These are phyloP conservation scores for Notechis scutatus DNA, from an alignment of 2,113 vertebrate genomes.

Conservation along the genomic window DNA sequence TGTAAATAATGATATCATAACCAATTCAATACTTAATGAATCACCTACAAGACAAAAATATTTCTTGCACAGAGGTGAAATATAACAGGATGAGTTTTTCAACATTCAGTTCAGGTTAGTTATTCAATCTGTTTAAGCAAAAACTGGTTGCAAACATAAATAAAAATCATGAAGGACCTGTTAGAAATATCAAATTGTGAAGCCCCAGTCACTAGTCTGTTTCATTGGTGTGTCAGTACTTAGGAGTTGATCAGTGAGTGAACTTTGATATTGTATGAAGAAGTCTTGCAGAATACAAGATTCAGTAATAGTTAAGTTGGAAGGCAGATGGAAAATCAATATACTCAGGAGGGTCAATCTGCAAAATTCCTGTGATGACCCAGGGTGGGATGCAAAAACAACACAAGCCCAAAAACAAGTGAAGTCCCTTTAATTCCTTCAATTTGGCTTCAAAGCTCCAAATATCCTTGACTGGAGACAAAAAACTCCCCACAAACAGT, in stretches of 20 bases:
- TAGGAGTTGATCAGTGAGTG: not conserved
- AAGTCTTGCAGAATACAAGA: not conserved
- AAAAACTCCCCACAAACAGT: no score
- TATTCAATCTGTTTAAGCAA: not conserved
- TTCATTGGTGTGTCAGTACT: not conserved
- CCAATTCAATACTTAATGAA: not conserved
- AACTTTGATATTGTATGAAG: not conserved
- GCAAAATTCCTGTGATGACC: not conserved
- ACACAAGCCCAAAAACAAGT: no score
- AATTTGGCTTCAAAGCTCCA: no score
- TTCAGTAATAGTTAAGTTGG: not conserved
- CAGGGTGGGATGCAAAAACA: no score
- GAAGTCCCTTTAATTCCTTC: no score
- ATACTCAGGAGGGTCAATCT: not conserved
- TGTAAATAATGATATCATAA: not conserved
- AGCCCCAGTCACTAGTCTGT: not conserved
- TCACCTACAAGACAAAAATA: not conserved
- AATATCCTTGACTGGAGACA: no score
- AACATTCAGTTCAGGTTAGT: not conserved
- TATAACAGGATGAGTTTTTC: not conserved
- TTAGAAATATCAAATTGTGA: not conserved
- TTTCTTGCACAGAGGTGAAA: not conserved
- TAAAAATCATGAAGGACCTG: not conserved
- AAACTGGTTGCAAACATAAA: not conserved
- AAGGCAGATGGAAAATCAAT: not conserved